A percentile compares a stretch with the other conserved stretches of the same genome.
phyloP scores from a whole-genome alignment of 2,888 invertebrate species.

The Cosmia trapezina region DNA sequence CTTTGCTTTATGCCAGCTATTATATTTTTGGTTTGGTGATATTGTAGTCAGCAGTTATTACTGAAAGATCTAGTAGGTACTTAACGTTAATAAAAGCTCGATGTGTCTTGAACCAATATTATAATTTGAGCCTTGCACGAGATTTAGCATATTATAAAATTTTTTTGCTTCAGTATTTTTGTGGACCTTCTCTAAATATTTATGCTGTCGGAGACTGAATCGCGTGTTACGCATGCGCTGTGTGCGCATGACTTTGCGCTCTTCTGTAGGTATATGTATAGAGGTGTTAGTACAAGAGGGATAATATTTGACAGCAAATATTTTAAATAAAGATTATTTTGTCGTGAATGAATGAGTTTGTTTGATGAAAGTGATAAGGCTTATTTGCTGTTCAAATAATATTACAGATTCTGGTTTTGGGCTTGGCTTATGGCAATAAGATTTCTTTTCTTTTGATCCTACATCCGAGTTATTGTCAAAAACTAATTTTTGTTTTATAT shows the following conservation, averaged over 20 bases:
- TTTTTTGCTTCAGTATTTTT: background rate
- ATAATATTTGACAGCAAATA: conserved; percentile 47
- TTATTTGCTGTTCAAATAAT: background rate
- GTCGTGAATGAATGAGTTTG: conserved; percentile 20
- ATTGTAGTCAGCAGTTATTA: background rate
- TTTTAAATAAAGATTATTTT: conserved; percentile 24
- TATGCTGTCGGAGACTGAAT: conserved; percentile 25
- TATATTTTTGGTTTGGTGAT: background rate
- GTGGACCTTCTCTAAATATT: conserved; percentile 33
- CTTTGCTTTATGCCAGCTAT: background rate
- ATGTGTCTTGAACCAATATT: background rate
- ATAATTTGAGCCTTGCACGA: too few species aligned
- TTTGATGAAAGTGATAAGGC: conserved; percentile 23
- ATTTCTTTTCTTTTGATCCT: background rate
- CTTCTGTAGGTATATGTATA: conserved; percentile 52
- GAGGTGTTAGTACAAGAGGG: conserved; percentile 51
- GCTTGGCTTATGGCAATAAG: background rate
- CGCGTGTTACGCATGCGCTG: conserved; percentile 61
- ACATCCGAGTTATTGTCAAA: background rate
- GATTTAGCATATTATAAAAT: background rate
- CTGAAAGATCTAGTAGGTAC: background rate
- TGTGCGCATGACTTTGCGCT: conserved; percentile 35
- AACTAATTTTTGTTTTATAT: background rate
- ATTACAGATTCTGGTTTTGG: background rate
- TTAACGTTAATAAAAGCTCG: background rate